Evolutionary conservation across 2,888 invertebrate genomes (phyloP).

Genomic region (Ochropacha duplaris): DNA sequence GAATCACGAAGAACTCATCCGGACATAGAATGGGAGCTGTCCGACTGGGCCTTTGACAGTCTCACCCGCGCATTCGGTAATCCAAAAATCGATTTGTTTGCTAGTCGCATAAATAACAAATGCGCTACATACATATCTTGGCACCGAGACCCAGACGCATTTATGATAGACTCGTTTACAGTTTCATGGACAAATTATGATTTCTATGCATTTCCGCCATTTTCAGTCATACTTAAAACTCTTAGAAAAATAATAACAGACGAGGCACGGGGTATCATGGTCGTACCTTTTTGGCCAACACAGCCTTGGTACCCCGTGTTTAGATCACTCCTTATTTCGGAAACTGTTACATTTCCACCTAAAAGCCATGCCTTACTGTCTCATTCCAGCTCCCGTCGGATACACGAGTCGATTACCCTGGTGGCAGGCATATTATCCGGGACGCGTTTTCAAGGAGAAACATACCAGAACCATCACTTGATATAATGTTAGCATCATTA

Average conservation of each 20-base stretch:
- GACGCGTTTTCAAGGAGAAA: conserved; percentile 7
- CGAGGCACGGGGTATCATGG: conserved; percentile 20
- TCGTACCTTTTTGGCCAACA: conserved; percentile 24
- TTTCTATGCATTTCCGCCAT: conserved; percentile 29
- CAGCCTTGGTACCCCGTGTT: conserved; percentile 28
- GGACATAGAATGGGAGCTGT: conserved; percentile 14
- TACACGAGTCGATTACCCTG: no score
- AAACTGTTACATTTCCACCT: not conserved
- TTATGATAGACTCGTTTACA: conserved; percentile 25
- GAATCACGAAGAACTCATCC: conserved; percentile 9
- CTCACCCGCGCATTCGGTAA: conserved; percentile 11
- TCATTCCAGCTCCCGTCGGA: no score
- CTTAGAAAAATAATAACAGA: conserved; percentile 24
- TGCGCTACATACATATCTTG: conserved; percentile 23
- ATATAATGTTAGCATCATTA: conserved; percentile 18
- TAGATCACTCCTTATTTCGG: conserved; percentile 9
- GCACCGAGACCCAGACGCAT: conserved; percentile 25
- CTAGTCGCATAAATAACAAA: conserved; percentile 24
- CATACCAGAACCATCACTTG: conserved; percentile 5
- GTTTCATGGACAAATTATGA: conserved; percentile 18
- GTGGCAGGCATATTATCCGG: conserved; percentile 20
- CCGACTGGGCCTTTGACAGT: not conserved
- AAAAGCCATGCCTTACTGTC: conserved; percentile 5
- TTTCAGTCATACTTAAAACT: conserved; percentile 20
- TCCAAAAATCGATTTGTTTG: conserved; percentile 28